These are phyloP conservation scores for Zosterops lateralis DNA, from an alignment of 2,113 vertebrate genomes.

Conservation along the genomic window DNA sequence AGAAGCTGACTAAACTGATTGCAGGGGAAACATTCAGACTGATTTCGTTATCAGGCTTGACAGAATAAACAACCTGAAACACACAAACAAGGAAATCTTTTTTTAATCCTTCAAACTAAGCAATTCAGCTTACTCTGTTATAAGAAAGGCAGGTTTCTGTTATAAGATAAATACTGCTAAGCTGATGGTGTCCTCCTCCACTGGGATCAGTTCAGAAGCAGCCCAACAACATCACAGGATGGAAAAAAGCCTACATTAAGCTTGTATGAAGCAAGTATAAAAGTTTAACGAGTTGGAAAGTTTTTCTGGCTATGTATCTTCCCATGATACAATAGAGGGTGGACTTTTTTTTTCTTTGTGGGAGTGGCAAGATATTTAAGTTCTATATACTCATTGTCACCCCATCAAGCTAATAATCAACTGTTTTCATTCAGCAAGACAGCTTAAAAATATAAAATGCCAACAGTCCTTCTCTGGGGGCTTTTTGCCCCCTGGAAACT, in stretches of 20 bases:
- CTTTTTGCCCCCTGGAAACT: conserved; percentile 42
- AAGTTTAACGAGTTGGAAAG: conserved; percentile 60
- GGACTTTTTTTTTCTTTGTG: conserved; percentile 5
- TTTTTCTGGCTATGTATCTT: conserved; percentile 53
- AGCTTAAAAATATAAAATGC: conserved; percentile 54
- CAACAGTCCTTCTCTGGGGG: conserved; percentile 48
- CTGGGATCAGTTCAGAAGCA: neutral
- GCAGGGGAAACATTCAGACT: neutral
- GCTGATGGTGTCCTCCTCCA: neutral
- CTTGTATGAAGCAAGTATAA: conserved; percentile 53
- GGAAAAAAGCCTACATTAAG: conserved; percentile 54
- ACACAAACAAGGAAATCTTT: conserved; percentile 35
- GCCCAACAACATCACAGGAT: neutral
- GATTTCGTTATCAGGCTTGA: neutral
- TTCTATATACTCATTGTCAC: conserved; percentile 58
- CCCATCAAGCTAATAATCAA: conserved; percentile 50
- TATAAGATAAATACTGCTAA: neutral
- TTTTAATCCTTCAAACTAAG: conserved; percentile 21
- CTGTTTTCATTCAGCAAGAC: conserved; percentile 53
- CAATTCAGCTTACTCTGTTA: neutral
- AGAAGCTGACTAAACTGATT: conserved; percentile 54
- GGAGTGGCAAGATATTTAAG: conserved; percentile 58
- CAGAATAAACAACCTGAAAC: conserved; percentile 32
- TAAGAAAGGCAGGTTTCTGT: neutral
- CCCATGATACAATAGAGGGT: conserved; percentile 57